phyloP scores from a whole-genome alignment of 2,888 invertebrate species.

The Aphelenchoides bicaudatus region DNA sequence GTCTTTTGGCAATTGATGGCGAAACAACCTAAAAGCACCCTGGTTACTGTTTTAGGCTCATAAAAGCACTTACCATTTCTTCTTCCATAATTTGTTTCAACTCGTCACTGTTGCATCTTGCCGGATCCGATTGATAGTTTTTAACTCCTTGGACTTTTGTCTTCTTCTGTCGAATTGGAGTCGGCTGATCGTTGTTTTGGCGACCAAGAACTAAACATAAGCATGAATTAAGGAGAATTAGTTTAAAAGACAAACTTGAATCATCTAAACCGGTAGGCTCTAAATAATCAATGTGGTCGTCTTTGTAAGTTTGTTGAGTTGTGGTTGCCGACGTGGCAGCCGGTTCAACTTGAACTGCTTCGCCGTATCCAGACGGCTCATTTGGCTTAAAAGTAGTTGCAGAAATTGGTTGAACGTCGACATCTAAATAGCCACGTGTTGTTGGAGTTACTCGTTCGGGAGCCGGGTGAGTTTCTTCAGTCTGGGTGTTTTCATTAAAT shows the following conservation, averaged over 20 bases:
- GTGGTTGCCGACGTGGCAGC: background rate
- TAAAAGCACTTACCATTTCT: background rate
- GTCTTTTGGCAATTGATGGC: slow-evolving; percentile 23
- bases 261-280: slow-evolving; percentile 6
- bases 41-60: background rate
- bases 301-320: background rate
- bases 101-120: slow-evolving; percentile 1
- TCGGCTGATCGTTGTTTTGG: slow-evolving; percentile 10
- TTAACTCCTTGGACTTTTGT: background rate
- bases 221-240: no score
- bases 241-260: slow-evolving; percentile 4
- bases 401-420: no score
- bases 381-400: no score
- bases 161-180: background rate
- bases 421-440: no score
- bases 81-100: background rate
- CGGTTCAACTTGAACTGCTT: background rate
- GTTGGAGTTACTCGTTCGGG: no score
- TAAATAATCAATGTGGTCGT: slow-evolving; percentile 2
- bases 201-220: no score
- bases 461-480: no score
- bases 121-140: background rate
- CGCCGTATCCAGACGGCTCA: no score
- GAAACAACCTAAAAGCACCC: background rate
- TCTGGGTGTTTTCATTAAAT: no score